phyloP scores from a whole-genome alignment of 2,113 vertebrate genomes.

The Heteronetta atricapilla region DNA sequence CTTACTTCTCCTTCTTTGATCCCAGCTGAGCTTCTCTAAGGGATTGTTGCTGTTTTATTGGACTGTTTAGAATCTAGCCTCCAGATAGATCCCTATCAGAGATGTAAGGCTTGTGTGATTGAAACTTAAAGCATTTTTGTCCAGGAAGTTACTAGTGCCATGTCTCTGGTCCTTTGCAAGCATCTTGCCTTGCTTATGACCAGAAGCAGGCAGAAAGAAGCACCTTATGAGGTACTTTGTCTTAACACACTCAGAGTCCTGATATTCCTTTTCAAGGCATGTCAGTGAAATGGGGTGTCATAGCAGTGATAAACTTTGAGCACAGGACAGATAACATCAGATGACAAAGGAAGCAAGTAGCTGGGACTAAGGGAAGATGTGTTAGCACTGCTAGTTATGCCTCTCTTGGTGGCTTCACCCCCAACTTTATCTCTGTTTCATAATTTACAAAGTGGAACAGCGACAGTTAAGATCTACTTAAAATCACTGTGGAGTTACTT shows the following conservation, averaged over 20 bases:
- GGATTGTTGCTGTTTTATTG: background rate
- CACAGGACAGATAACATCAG: background rate
- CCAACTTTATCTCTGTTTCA: background rate
- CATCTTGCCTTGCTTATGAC: background rate
- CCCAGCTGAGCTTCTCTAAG: background rate
- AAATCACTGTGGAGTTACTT: background rate
- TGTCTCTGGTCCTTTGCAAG: background rate
- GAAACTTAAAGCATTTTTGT: background rate
- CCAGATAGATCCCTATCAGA: background rate
- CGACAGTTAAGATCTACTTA: background rate
- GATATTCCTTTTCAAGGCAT: background rate
- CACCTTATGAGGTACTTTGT: background rate
- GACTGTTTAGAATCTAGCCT: background rate
- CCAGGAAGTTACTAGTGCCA: background rate
- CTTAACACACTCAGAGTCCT: background rate
- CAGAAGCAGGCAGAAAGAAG: background rate
- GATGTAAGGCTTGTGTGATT: background rate
- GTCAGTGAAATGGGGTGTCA: background rate
- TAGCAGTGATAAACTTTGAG: background rate
- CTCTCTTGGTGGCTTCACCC: background rate
- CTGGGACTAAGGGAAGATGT: background rate
- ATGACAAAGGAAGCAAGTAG: background rate
- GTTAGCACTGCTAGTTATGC: background rate
- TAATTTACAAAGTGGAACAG: background rate
- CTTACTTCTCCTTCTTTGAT: background rate